A percentile compares a stretch with the other conserved stretches of the same genome.
Conservation (phyloP, 1,140 invertebrate genomes). For the Calliphora vicina region DNA sequence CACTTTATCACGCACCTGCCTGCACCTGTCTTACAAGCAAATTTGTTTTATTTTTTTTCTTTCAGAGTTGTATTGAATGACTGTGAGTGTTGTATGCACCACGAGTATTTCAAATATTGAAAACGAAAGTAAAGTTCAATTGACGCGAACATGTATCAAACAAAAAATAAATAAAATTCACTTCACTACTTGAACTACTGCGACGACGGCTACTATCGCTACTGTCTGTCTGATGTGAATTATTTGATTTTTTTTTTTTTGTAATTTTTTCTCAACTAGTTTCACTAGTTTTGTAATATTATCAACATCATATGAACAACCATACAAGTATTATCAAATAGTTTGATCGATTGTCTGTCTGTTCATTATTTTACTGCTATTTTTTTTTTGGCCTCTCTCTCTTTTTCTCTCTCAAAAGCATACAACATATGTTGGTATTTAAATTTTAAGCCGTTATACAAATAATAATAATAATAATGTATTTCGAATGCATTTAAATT, state of each 20-base stretch:
- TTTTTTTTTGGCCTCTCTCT: too few species aligned
- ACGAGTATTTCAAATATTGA: conserved; percentile 16
- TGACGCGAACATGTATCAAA: conserved; percentile 16
- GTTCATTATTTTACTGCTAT: too few species aligned
- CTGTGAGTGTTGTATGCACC: too few species aligned
- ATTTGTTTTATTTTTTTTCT: background rate
- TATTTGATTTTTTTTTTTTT: conserved; percentile 20
- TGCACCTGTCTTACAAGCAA: background rate
- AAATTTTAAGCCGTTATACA: background rate
- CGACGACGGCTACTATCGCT: background rate
- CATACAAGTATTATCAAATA: background rate
- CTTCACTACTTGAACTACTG: background rate
- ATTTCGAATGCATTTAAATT: background rate
- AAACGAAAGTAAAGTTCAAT: conserved; percentile 33
- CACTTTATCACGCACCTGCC: conserved; percentile 24
- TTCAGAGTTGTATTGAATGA: background rate
- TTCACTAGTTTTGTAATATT: conserved; percentile 26
- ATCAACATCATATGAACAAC: background rate
- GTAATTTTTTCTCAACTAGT: background rate
- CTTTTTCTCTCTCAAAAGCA: background rate
- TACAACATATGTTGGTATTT: background rate
- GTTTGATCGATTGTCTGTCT: background rate
- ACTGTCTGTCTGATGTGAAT: background rate
- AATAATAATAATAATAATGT: background rate
- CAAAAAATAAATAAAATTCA: background rate